Conservation (phyloP, 2,797 vertebrate genomes). For the Microcaecilia unicolor region DNA sequence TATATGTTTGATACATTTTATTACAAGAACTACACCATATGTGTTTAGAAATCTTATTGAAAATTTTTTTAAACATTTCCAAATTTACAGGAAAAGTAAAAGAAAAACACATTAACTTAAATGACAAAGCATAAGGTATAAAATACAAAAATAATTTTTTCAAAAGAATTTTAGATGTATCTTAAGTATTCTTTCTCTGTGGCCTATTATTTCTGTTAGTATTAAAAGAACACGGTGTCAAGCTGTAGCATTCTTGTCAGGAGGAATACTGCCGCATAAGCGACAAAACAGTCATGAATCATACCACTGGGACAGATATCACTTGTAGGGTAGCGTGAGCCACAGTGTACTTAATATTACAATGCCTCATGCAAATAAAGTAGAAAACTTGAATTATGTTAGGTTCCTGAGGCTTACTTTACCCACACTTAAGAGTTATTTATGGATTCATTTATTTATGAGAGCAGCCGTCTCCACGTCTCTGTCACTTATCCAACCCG, state of each 20-base stretch:
- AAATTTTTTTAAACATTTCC: too few species aligned
- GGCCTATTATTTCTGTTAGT: too few species aligned
- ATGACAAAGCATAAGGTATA: too few species aligned
- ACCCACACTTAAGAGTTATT: slow-evolving; percentile 46
- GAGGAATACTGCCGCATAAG: slow-evolving; percentile 2
- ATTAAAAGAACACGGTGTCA: not conserved
- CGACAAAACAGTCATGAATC: slow-evolving; percentile 8
- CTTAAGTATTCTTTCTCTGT: too few species aligned
- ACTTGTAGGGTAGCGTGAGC: slow-evolving; percentile 19
- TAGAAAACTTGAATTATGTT: slow-evolving; percentile 22
- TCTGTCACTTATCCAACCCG: too few species aligned
- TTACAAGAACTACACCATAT: too few species aligned
- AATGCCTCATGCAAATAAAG: slow-evolving; percentile 25
- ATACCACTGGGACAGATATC: slow-evolving; percentile 21
- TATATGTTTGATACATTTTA: too few species aligned
- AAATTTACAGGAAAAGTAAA: too few species aligned
- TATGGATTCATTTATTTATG: slow-evolving; percentile 55
- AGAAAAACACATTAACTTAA: too few species aligned
- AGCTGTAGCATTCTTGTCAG: not conserved
- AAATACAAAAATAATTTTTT: too few species aligned
- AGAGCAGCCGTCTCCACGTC: slow-evolving; percentile 44
- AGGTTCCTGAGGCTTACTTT: slow-evolving; percentile 32
- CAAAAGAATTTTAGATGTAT: too few species aligned
- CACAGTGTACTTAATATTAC: slow-evolving; percentile 18
- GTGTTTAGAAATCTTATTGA: too few species aligned